Evolutionary conservation across 2,797 vertebrate species (phyloP).

Genomic region (Phaenicophaeus curvirostris): DNA sequence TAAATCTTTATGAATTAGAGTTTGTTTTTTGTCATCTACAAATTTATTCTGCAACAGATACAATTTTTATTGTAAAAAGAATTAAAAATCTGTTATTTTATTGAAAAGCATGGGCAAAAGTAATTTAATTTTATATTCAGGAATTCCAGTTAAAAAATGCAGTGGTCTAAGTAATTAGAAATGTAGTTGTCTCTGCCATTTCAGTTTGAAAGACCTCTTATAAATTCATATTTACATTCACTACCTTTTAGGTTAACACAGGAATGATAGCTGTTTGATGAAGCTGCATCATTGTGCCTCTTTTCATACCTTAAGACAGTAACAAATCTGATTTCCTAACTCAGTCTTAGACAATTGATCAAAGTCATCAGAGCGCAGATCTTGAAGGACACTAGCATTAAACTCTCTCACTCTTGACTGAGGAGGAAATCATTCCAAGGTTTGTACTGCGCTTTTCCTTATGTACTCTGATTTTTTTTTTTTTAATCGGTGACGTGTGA

Average conservation of each 20-base stretch:
- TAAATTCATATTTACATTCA: not conserved
- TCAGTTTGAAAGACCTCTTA: not conserved
- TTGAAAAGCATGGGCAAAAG: not conserved
- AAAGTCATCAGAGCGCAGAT: not conserved
- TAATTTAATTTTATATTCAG: not conserved
- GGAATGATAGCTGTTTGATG: not conserved
- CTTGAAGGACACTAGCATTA: not conserved
- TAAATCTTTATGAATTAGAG: not conserved
- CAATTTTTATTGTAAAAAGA: not conserved
- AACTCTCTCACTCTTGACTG: not conserved
- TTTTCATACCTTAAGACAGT: not conserved
- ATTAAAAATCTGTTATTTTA: not conserved
- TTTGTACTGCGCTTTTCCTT: not conserved
- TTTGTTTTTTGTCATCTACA: not conserved
- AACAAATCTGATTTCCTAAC: not conserved
- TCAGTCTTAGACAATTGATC: not conserved
- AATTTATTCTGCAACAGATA: not conserved
- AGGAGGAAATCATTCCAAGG: not conserved
- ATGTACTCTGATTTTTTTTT: not conserved
- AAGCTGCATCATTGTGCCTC: not conserved
- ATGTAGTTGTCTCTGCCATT: not conserved
- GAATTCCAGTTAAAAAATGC: not conserved
- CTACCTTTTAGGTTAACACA: not conserved
- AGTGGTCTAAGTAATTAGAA: not conserved
- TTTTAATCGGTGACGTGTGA: not conserved